These are phyloP conservation scores for Macrophya alboannulata DNA, from an alignment of 2,888 invertebrate genomes.

Conservation along the genomic window DNA sequence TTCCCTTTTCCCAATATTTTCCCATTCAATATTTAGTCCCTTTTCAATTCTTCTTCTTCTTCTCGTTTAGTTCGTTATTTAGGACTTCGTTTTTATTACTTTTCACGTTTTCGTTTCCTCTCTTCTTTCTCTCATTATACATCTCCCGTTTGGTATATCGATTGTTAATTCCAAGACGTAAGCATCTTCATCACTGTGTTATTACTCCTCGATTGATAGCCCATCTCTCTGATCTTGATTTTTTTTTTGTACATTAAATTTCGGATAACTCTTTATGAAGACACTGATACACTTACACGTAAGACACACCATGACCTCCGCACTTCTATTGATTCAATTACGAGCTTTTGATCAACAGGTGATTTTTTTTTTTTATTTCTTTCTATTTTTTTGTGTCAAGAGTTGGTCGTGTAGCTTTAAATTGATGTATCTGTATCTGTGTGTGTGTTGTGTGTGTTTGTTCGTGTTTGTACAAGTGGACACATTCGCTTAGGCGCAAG, in stretches of 20 bases:
- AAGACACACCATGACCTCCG: conserved; percentile 41
- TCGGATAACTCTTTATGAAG: neutral
- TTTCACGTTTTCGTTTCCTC: neutral
- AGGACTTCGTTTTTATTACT: neutral
- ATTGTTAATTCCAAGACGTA: neutral
- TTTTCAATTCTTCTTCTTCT: neutral
- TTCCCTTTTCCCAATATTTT: neutral
- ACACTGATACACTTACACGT: conserved; percentile 48
- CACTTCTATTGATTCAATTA: conserved; percentile 12
- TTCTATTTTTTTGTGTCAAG: conserved; percentile 5
- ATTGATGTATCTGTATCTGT: neutral
- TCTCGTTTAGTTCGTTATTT: neutral
- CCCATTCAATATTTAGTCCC: neutral
- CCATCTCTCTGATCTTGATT: neutral
- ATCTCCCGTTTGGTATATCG: neutral
- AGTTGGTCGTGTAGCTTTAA: neutral
- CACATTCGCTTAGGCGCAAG: conserved; percentile 33
- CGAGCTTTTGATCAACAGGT: conserved; percentile 2
- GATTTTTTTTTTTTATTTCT: neutral
- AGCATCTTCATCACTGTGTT: neutral
- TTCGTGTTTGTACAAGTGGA: conserved; percentile 35
- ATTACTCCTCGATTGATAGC: neutral
- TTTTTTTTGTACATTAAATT: neutral
- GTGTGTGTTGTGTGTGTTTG: neutral
- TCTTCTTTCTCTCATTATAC: neutral